Evolutionary conservation across 2,113 vertebrate species (phyloP).

Genomic region (Campylomormyrus tamandua): DNA sequence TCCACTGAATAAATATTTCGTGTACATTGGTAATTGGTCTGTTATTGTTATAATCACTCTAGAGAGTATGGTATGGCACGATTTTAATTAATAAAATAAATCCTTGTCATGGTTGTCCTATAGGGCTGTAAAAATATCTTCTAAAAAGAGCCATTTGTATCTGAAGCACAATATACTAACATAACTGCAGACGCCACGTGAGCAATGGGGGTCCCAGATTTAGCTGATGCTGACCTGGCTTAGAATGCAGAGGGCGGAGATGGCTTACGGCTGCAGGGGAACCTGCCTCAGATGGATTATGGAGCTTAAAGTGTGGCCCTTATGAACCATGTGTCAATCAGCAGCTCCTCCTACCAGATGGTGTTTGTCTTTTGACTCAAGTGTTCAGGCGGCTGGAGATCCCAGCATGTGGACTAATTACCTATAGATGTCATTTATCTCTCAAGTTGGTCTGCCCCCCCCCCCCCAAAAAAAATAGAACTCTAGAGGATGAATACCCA

Average conservation of each 20-base stretch:
- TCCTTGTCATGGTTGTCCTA: neutral
- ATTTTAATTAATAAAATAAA: neutral
- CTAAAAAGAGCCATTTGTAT: neutral
- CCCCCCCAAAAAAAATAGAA: neutral
- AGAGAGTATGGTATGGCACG: neutral
- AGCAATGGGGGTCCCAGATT: neutral
- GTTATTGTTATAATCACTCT: neutral
- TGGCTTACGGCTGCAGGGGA: neutral
- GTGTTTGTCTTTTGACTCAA: slow-evolving; percentile 37
- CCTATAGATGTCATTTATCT: neutral
- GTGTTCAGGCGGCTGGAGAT: slow-evolving; percentile 19
- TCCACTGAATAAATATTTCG: neutral
- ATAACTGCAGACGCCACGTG: neutral
- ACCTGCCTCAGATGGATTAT: neutral
- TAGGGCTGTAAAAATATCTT: neutral
- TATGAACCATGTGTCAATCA: neutral
- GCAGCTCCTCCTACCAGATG: slow-evolving; percentile 48
- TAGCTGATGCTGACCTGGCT: neutral
- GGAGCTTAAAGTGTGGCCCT: neutral
- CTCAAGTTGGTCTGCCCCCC: neutral
- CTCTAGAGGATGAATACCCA: neutral
- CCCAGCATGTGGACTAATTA: neutral
- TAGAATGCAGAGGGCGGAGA: neutral
- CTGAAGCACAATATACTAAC: neutral
- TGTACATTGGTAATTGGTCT: neutral